A percentile compares a stretch with the other conserved stretches of the same genome.
Conservation (phyloP, 2,113 vertebrate species). For the Hyla sarda region DNA sequence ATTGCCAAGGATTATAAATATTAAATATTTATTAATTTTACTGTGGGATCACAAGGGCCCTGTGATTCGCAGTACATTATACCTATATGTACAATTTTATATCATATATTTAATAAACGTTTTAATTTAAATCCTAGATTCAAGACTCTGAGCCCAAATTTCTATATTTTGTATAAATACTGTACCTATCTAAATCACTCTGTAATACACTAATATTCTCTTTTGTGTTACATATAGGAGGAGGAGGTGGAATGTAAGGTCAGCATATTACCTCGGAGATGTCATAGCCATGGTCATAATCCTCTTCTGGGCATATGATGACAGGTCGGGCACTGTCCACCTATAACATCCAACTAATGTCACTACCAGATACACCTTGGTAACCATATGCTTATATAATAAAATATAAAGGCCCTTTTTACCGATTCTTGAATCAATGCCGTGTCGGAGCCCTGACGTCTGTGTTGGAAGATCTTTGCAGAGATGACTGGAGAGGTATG, state of each 20-base stretch:
- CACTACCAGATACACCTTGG: background rate
- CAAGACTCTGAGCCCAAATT: no score
- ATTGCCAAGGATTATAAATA: no score
- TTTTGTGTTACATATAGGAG: background rate
- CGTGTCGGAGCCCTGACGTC: slow-evolving; percentile 76
- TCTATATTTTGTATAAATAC: no score
- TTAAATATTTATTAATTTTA: no score
- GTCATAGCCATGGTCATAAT: slow-evolving; percentile 81
- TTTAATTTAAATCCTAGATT: no score
- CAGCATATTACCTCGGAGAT: slow-evolving; percentile 71
- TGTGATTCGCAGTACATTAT: no score
- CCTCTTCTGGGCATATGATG: slow-evolving; percentile 92
- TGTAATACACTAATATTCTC: background rate
- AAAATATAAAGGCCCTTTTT: background rate
- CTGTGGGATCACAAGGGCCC: no score
- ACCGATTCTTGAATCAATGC: slow-evolving; percentile 75
- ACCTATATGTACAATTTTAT: no score
- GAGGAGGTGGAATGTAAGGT: background rate
- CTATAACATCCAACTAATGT: slow-evolving; percentile 58
- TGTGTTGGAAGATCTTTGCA: slow-evolving; percentile 72
- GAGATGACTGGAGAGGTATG: slow-evolving; percentile 81
- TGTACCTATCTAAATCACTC: no score
- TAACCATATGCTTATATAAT: background rate
- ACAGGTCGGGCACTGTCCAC: slow-evolving; percentile 69
- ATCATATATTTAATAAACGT: no score